Evolutionary conservation across 2,797 vertebrate genomes (phyloP), one percentile per base, ranked within the genome.

Genomic region (Pagetopsis macropterus): DNA sequence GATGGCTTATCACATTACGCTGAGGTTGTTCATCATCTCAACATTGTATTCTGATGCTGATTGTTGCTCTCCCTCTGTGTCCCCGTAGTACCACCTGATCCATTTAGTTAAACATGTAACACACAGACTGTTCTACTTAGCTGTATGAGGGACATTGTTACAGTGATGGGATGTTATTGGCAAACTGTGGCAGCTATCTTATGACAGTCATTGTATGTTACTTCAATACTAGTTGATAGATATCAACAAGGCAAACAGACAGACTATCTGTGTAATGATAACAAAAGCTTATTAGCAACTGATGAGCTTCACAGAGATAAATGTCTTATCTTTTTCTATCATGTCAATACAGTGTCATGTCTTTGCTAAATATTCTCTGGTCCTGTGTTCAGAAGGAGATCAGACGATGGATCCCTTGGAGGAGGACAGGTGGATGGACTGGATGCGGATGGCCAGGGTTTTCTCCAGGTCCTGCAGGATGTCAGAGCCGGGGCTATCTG

Each of bases 351-450:
- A 72, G 65, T 23, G 62, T 48, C 48, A 43, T 17, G n/a, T 67
- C 23, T 54, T 45, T 60, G 41, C 46, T 61, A 7, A 37, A 70
- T 72, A 41, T 16, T 37, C 17, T 33, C 45, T 16, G 51, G 45
- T 55, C 46, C 50, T 12, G 54, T 31, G 55, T 7, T 52, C 1
- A 14, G 21, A 37, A 17, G 14, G 41, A 57, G 80, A 71, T 87
- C 83, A 89, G 84, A 99, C 98, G 41, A 99, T 72, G 51, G 98
- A 99, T 72, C 98, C 98, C 90, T 99, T 99, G 79, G 98, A 99
- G 75, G 97, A 98, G 16, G 98, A 99, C 90, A 99, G 94, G 90
- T 98, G 98, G 86, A 99, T 99, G 76, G 98, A 99, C 86, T 97
- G 97, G 92, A 99, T 98, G 81, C 98, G 95, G 70, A 93, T 85